Evolutionary conservation across 2,113 vertebrate species (phyloP).

Genomic region (Brachyhypopomus gauderio): DNA sequence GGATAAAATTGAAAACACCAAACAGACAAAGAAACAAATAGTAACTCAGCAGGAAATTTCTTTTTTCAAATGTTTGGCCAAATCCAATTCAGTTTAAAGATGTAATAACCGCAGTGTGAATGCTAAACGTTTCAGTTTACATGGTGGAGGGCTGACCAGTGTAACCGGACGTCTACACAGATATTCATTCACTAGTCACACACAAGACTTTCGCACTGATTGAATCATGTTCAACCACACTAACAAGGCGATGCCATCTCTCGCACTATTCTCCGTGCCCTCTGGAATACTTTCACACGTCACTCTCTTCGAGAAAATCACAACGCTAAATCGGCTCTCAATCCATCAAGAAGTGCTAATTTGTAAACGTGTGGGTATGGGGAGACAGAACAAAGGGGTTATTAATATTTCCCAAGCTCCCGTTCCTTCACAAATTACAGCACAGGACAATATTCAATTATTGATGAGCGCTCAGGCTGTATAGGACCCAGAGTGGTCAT

Average conservation of each 20-base stretch:
- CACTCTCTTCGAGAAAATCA: constrained; percentile 61
- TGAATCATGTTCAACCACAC: constrained; percentile 62
- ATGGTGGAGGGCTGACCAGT: constrained; percentile 11
- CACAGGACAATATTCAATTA: constrained; percentile 41
- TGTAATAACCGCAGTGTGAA: neutral
- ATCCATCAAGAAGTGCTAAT: constrained; percentile 71
- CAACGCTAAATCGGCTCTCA: constrained; percentile 64
- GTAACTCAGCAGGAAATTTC: neutral
- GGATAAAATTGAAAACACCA: neutral
- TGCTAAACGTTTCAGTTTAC: constrained; percentile 21
- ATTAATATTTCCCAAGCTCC: constrained; percentile 64
- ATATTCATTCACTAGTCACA: constrained; percentile 20
- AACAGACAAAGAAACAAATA: neutral
- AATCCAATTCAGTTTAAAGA: neutral
- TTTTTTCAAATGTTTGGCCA: neutral
- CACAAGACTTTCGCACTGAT: constrained; percentile 54
- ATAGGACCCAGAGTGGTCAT: neutral
- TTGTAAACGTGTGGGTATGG: constrained; percentile 65
- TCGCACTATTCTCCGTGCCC: constrained; percentile 62
- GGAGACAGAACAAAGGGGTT: constrained; percentile 42
- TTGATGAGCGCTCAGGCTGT: constrained; percentile 22
- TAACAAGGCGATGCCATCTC: constrained; percentile 63
- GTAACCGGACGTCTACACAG: neutral
- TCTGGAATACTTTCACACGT: constrained; percentile 75
- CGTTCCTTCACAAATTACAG: constrained; percentile 45